These are phyloP conservation scores for Podarcis lilfordi DNA, from an alignment of 2,797 vertebrate species.

Conservation along the genomic window DNA sequence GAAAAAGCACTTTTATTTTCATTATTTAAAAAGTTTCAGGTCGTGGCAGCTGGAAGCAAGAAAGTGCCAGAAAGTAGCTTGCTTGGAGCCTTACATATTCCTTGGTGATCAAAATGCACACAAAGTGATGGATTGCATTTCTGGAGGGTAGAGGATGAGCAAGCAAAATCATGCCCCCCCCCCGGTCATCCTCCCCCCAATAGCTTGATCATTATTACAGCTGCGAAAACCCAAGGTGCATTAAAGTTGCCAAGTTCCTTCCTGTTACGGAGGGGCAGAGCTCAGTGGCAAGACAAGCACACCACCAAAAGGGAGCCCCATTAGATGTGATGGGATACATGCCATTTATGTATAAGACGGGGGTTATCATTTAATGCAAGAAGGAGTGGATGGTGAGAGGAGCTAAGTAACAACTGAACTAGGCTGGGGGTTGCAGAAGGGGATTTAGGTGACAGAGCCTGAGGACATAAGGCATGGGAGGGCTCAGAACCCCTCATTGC, in stretches of 20 bases:
- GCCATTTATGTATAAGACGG: neutral
- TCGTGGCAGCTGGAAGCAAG: neutral
- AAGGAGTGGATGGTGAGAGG: neutral
- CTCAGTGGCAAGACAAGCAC: neutral
- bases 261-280: neutral
- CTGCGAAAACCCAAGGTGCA: neutral
- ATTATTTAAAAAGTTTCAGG: slow-evolving; percentile 20
- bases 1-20: neutral
- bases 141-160: neutral
- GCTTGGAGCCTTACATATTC: slow-evolving; percentile 8
- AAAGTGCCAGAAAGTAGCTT: slow-evolving; percentile 27
- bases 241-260: neutral
- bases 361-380: neutral
- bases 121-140: neutral
- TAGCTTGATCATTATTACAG: neutral
- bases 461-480: neutral
- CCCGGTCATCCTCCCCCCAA: neutral
- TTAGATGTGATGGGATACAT: neutral
- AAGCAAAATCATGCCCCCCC: neutral
- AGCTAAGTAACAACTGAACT: neutral
- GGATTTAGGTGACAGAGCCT: neutral
- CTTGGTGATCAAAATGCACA: slow-evolving; percentile 12
- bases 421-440: neutral
- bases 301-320: neutral
- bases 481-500: neutral